These are phyloP conservation scores for Prunella fulvescens DNA, from an alignment of 2,113 vertebrate species.

Conservation along the genomic window DNA sequence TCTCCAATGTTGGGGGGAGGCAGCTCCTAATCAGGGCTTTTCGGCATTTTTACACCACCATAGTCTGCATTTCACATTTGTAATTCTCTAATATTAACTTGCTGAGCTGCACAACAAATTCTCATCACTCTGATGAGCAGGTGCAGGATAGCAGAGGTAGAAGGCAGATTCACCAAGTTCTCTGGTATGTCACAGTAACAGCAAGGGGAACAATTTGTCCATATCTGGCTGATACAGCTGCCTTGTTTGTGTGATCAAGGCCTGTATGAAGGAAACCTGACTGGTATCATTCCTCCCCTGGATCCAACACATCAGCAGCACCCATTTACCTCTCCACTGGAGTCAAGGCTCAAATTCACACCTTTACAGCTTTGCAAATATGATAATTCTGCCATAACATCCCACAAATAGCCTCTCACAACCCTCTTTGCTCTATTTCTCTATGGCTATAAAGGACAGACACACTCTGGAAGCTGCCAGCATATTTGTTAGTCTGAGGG, in stretches of 20 bases:
- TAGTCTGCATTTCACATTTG: neutral
- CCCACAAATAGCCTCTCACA: neutral
- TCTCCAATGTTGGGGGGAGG: neutral
- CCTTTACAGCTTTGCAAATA: neutral
- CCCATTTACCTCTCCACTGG: neutral
- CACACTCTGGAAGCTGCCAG: neutral
- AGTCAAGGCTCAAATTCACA: neutral
- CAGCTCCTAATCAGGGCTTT: neutral
- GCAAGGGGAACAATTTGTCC: neutral
- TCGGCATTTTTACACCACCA: neutral
- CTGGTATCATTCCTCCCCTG: neutral
- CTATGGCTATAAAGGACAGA: neutral
- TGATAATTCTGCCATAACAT: neutral
- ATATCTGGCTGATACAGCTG: neutral
- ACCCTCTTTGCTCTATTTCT: neutral
- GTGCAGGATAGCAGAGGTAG: neutral
- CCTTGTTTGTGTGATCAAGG: neutral
- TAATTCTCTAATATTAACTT: neutral
- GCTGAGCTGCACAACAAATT: neutral
- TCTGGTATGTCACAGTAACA: fast-evolving
- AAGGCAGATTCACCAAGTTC: neutral
- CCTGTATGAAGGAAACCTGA: neutral
- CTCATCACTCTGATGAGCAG: neutral
- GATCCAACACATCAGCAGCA: neutral
- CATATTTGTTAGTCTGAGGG: neutral